Evolutionary conservation across 1,140 invertebrate species (phyloP), one percentile per base, ranked within the genome.

Genomic region (Eurosta solidaginis): DNA sequence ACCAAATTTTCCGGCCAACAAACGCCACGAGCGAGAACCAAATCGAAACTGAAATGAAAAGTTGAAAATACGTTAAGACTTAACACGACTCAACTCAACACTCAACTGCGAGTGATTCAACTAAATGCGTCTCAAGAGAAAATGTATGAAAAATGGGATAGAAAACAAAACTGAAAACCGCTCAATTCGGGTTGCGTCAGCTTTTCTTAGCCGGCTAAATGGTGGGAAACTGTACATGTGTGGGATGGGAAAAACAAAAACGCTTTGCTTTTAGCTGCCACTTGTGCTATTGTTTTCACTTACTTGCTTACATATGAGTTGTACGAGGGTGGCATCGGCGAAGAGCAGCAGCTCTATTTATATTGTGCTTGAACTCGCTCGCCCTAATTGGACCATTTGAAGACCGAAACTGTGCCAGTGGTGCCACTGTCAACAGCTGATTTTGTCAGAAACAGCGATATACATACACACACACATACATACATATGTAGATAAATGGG

Each of bases 1-100:
- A 3, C n/a, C 59, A 42, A 33, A 63, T 14, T 40, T 20, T 68
- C 40, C 33, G 59, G 20, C 59, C 59, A 68, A 36, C 59, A 68
- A 68, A 68, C 59, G 33, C 36, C 33, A 68, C 59, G 33, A 68
- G 40, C 59, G 59, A 40, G n/a, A 20, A 68, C 59, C n/a, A 68
- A 68, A 68, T 40, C 59, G n/a, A 68, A 33, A 68, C 59, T 68
- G 40, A 68, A 68, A 68, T 68, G 59, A 68, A 68, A 40, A 40
- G 59, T 68, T 10, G 33, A 33, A 68, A 68, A 68, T 40, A n/a
- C 59, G 33, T 33, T n/a, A 40, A 17, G 33, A 68, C 59, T 68
- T 33, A 68, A 68, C 7, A 17, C 36, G 33, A 22, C 40, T 68
- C 40, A 29, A 68, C 59, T 68, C 59, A 59, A 12, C 59, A 68